These are phyloP conservation scores for Myiothlypis coronata DNA, from an alignment of 2,797 vertebrate species.

Conservation along the genomic window DNA sequence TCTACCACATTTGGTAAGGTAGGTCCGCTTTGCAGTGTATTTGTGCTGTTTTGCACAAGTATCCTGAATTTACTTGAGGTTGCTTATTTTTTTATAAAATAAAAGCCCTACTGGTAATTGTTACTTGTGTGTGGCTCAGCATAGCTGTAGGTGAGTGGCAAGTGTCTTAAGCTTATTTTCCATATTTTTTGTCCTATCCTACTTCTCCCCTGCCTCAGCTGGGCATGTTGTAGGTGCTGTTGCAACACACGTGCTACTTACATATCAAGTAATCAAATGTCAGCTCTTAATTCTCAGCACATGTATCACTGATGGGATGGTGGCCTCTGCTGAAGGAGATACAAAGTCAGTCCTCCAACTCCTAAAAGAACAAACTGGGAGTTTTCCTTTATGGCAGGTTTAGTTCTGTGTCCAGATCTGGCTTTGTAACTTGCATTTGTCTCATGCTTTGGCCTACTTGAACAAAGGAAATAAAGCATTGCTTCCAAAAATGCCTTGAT, in stretches of 20 bases:
- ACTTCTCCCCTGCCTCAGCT: not conserved
- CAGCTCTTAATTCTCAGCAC: not conserved
- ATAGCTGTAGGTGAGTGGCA: slow-evolving; percentile 26
- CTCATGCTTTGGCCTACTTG: not conserved
- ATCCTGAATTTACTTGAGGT: slow-evolving; percentile 39
- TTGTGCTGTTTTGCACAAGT: slow-evolving; percentile 44
- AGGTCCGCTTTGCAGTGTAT: not conserved
- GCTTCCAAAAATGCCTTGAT: not conserved
- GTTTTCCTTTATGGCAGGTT: not conserved
- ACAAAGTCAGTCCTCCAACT: not conserved
- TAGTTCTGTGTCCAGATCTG: not conserved
- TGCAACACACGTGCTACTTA: not conserved
- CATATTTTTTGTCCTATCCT: not conserved
- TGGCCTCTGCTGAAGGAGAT: not conserved
- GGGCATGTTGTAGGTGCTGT: not conserved
- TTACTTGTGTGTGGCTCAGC: slow-evolving; percentile 11
- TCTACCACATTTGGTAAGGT: not conserved
- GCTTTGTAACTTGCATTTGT: slow-evolving; percentile 15
- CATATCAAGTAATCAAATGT: not conserved
- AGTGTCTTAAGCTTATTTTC: slow-evolving; percentile 11
- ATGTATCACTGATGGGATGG: not conserved
- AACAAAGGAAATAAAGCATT: slow-evolving; percentile 12
- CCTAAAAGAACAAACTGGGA: not conserved
- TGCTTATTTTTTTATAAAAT: slow-evolving; percentile 37
- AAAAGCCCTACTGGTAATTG: not conserved